Conservation (phyloP, 2,113 vertebrate species). For the Crocuta crocuta region DNA sequence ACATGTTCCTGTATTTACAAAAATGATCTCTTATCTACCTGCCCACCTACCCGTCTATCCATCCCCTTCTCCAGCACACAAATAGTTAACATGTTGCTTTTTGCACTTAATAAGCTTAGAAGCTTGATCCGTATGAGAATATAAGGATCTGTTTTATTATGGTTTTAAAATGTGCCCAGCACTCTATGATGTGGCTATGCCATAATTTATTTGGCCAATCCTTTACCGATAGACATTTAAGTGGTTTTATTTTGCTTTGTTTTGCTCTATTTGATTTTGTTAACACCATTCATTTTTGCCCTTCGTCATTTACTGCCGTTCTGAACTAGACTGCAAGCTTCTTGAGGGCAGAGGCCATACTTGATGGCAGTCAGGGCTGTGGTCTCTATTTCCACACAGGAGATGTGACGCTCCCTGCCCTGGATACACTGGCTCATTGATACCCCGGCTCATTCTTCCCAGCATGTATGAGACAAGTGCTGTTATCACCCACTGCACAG, state of each 20-base stretch:
- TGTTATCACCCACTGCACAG: accelerated
- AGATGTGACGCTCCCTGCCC: accelerated
- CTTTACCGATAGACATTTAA: accelerated
- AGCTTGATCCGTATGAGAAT: background rate
- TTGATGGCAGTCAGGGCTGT: accelerated
- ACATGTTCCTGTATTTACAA: background rate
- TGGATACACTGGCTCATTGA: accelerated
- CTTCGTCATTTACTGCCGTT: background rate
- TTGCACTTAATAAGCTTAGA: too few relatives aligned
- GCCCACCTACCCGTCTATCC: background rate
- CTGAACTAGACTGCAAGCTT: too few relatives aligned
- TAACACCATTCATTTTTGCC: background rate
- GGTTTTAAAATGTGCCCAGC: background rate
- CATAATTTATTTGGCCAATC: too few relatives aligned
- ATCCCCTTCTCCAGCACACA: background rate
- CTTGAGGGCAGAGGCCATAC: background rate
- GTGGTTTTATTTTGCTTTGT: background rate
- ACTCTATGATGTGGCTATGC: too few relatives aligned
- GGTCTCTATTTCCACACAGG: accelerated
- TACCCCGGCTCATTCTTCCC: background rate
- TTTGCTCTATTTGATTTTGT: background rate
- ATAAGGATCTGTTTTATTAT: accelerated
- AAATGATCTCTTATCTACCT: background rate
- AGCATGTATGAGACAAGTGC: accelerated
- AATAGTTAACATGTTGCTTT: background rate